Conservation (phyloP, 64 coral and sea anemone species). For the Stylophora pistillata region DNA sequence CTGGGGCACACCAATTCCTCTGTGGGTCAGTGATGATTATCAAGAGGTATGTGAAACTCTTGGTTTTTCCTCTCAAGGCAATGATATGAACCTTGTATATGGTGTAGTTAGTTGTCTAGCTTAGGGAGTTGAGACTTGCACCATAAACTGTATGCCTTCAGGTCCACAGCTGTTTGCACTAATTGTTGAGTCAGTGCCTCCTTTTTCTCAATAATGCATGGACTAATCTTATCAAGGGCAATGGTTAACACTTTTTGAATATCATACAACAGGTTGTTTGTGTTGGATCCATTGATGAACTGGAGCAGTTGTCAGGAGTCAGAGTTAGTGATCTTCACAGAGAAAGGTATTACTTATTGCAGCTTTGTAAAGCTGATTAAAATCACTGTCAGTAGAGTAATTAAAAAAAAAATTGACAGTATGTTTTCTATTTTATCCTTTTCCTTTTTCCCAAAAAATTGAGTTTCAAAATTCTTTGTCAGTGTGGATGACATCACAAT, state of each 20-base stretch:
- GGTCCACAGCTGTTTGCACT: too few species aligned
- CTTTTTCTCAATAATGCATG: too few species aligned
- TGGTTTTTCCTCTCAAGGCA: too few species aligned
- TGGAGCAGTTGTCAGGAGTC: conserved; percentile 84
- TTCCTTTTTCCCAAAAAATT: background rate
- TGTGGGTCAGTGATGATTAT: conserved; percentile 98
- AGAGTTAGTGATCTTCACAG: conserved; percentile 90
- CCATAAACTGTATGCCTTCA: too few species aligned
- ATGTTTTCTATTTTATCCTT: background rate
- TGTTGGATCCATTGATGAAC: conserved; percentile 93
- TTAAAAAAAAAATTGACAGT: background rate
- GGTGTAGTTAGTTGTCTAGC: too few species aligned
- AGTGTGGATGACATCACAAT: conserved; percentile 94
- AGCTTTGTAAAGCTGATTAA: too few species aligned
- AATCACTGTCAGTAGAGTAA: too few species aligned
- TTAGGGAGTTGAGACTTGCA: too few species aligned
- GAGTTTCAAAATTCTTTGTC: conserved; percentile 1
- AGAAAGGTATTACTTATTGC: conserved; percentile 58
- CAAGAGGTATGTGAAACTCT: conserved; percentile 71
- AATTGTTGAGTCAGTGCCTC: too few species aligned
- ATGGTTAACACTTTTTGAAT: too few species aligned
- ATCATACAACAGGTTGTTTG: conserved; percentile 75
- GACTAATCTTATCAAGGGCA: too few species aligned
- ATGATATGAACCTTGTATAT: too few species aligned
- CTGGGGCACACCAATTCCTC: conserved; percentile 98